A percentile compares a stretch with the other conserved stretches of the same genome.
Conservation (phyloP, 2,113 vertebrate genomes). For the Nothocercus julius region DNA sequence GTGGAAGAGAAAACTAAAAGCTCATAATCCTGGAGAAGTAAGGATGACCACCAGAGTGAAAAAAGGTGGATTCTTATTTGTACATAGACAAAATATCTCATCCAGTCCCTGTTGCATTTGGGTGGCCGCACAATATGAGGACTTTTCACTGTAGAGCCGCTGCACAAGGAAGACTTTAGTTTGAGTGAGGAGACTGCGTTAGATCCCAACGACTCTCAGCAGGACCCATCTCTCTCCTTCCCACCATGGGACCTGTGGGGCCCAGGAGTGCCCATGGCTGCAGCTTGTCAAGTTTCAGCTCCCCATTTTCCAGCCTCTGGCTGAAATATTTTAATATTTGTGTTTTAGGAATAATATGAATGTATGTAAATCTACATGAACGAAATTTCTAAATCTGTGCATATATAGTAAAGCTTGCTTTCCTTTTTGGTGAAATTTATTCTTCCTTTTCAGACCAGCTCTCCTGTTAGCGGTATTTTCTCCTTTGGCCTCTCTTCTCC, state of each 20-base stretch:
- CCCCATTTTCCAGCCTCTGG: too few relatives aligned
- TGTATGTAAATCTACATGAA: background rate
- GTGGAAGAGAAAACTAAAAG: background rate
- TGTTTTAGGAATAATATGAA: background rate
- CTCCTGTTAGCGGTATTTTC: background rate
- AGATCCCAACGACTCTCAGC: background rate
- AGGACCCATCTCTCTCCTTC: background rate
- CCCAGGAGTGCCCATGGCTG: too few relatives aligned
- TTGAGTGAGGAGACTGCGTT: background rate
- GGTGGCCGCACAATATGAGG: background rate
- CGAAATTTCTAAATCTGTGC: too few relatives aligned
- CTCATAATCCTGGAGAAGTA: background rate
- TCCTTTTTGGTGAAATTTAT: background rate
- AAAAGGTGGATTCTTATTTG: background rate
- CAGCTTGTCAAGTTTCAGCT: too few relatives aligned
- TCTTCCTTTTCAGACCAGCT: background rate
- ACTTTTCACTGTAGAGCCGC: background rate
- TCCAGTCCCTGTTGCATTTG: background rate
- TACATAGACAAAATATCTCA: background rate
- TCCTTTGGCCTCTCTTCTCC: background rate
- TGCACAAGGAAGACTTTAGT: background rate
- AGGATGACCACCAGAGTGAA: fast-evolving
- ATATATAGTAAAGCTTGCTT: too few relatives aligned
- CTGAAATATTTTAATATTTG: too few relatives aligned
- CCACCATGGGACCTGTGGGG: too few relatives aligned